Conservation (phyloP, 2,113 vertebrate species). For the Benitochromis conjunctus region DNA sequence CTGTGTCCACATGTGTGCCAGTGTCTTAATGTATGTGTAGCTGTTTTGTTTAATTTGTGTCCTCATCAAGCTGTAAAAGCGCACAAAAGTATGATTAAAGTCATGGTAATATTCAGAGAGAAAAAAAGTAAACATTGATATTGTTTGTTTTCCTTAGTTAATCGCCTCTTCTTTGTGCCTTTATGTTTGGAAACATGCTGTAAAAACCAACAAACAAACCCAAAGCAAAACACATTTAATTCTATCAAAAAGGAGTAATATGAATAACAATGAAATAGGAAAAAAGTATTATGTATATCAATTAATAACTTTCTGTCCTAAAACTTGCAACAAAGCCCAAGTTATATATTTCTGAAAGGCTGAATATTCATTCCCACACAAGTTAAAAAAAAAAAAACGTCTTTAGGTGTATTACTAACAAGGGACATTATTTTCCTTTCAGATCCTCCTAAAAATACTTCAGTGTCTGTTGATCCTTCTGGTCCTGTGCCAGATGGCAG, state of each 20-base stretch:
- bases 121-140: too few species aligned
- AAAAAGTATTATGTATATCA: background rate
- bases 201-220: background rate
- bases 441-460: slow-evolving; percentile 66
- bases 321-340: background rate
- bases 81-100: background rate
- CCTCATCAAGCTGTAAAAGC: background rate
- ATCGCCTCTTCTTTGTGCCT: too few species aligned
- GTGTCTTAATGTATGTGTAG: slow-evolving; percentile 4
- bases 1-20: background rate
- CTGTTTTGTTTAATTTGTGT: background rate
- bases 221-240: background rate
- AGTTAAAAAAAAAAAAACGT: background rate
- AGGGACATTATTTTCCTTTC: background rate
- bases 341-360: background rate
- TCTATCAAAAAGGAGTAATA: background rate
- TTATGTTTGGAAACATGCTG: too few species aligned
- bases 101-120: too few species aligned
- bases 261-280: background rate
- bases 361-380: background rate
- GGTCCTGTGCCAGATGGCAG: slow-evolving; percentile 39
- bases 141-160: too few species aligned
- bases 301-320: background rate
- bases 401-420: background rate
- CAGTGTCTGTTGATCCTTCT: slow-evolving; percentile 25